These are phyloP conservation scores for Cydia pomonella DNA, from an alignment of 1,140 invertebrate genomes.

Conservation along the genomic window DNA sequence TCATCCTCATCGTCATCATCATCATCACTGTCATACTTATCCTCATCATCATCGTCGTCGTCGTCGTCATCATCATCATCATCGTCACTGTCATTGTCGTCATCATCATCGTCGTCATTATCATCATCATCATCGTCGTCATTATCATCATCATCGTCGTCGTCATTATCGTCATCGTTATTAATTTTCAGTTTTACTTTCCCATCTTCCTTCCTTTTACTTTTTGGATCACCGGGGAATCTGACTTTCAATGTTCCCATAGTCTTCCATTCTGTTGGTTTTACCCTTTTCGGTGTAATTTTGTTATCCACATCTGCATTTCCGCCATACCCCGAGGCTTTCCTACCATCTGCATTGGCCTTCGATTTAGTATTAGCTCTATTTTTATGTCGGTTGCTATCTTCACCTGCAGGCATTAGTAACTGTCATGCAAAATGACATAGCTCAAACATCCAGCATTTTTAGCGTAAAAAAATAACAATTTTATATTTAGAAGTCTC, in stretches of 20 bases:
- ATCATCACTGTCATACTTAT: constrained; percentile 61
- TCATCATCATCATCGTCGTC: constrained; percentile 77
- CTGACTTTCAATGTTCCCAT: constrained; percentile 51
- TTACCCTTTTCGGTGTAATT: constrained; percentile 40
- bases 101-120: constrained; percentile 76
- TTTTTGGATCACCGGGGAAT: constrained; percentile 43
- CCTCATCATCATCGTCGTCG: constrained; percentile 75
- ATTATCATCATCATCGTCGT: constrained; percentile 73
- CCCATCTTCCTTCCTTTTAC: constrained; percentile 69
- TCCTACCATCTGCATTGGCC: constrained; percentile 77
- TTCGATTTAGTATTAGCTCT: constrained; percentile 73
- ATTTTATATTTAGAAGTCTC: constrained; percentile 49
- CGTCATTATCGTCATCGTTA: constrained; percentile 69
- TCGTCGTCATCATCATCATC: constrained; percentile 77
- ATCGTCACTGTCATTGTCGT: constrained; percentile 77
- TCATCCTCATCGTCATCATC: constrained; percentile 71
- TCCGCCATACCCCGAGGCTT: constrained; percentile 54
- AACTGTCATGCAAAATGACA: constrained; percentile 82
- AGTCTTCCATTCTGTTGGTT: constrained; percentile 51
- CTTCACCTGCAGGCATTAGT: constrained; percentile 82
- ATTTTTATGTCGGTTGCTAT: constrained; percentile 72
- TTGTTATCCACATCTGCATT: constrained; percentile 37
- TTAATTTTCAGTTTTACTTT: constrained; percentile 79
- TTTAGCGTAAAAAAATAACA: constrained; percentile 70
- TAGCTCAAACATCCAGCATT: constrained; percentile 78